Conservation (phyloP, 2,113 vertebrate species). For the Vanacampus margaritifer region DNA sequence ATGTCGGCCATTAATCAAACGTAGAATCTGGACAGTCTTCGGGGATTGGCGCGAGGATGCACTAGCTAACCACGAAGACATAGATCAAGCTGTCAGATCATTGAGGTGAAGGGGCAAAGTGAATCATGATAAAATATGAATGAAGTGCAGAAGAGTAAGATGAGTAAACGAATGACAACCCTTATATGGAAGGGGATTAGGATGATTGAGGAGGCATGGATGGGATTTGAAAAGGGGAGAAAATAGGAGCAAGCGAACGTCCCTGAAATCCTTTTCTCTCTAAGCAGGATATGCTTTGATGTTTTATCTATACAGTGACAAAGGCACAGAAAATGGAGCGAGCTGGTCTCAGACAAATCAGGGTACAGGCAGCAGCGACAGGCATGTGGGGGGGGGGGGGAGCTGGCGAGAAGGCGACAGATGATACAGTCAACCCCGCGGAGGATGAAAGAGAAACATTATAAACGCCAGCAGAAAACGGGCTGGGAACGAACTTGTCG, state of each 20-base stretch:
- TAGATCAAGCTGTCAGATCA: slow-evolving; percentile 11
- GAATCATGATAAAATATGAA: slow-evolving; percentile 35
- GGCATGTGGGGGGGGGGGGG: slow-evolving; percentile 37
- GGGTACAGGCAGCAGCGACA: slow-evolving; percentile 42
- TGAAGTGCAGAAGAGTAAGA: slow-evolving; percentile 19
- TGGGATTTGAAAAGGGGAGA: slow-evolving; percentile 44
- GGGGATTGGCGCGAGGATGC: slow-evolving; percentile 4
- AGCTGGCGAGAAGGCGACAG: slow-evolving; percentile 36
- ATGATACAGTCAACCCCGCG: slow-evolving; percentile 31
- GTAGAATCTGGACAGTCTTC: slow-evolving; percentile 12
- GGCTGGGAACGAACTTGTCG: slow-evolving; percentile 13
- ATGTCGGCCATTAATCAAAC: slow-evolving; percentile 29
- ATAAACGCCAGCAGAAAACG: slow-evolving; percentile 21
- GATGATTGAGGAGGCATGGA: slow-evolving; percentile 42
- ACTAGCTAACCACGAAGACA: background rate
- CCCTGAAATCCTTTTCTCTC: slow-evolving; percentile 61
- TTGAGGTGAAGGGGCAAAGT: slow-evolving; percentile 18
- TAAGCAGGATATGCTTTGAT: slow-evolving; percentile 65
- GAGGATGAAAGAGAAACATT: slow-evolving; percentile 23
- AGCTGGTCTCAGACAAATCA: slow-evolving; percentile 54
- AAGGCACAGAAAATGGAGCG: slow-evolving; percentile 54
- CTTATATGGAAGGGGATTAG: slow-evolving; percentile 36
- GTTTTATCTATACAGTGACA: slow-evolving; percentile 69
- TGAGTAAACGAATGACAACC: slow-evolving; percentile 16
- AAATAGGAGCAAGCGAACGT: slow-evolving; percentile 56